Evolutionary conservation across 53 echinoderm and acorn worm species (phyloP).

Genomic region (Henricia sp.): DNA sequence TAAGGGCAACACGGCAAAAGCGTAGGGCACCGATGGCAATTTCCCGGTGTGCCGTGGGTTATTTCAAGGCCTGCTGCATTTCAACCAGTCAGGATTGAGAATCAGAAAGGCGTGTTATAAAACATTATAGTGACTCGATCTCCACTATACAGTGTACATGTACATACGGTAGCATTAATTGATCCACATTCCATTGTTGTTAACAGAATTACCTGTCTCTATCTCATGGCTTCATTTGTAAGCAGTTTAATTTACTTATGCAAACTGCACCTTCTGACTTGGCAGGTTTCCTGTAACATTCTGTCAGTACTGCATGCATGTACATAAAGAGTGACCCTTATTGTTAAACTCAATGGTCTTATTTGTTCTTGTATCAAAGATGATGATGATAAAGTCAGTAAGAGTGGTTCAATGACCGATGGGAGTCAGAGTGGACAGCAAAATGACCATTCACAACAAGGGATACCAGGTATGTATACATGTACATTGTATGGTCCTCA

Average conservation of each 20-base stretch:
- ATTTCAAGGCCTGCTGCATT: too few relatives aligned
- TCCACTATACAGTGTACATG: too few relatives aligned
- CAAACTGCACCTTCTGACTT: background rate
- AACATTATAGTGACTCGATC: too few relatives aligned
- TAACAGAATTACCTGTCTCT: background rate
- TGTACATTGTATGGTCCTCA: too few relatives aligned
- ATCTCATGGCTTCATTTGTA: background rate
- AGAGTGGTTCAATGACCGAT: constrained; percentile 2
- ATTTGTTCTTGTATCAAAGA: constrained; percentile 5
- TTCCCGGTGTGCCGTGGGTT: too few relatives aligned
- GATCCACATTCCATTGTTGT: too few relatives aligned
- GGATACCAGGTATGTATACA: constrained; percentile 5
- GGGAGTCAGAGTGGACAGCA: constrained; percentile 28
- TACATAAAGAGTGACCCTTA: background rate
- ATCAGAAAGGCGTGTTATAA: too few relatives aligned
- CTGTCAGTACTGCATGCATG: background rate
- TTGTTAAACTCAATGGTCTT: background rate
- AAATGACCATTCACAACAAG: constrained; percentile 8
- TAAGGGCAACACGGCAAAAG: too few relatives aligned
- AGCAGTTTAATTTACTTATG: background rate
- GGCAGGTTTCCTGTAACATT: background rate
- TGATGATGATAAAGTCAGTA: constrained; percentile 50
- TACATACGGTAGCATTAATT: too few relatives aligned
- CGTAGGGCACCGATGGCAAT: too few relatives aligned
- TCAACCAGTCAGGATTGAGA: too few relatives aligned